These are phyloP conservation scores for Antheraea pernyi DNA, from an alignment of 1,140 invertebrate genomes.

Conservation along the genomic window DNA sequence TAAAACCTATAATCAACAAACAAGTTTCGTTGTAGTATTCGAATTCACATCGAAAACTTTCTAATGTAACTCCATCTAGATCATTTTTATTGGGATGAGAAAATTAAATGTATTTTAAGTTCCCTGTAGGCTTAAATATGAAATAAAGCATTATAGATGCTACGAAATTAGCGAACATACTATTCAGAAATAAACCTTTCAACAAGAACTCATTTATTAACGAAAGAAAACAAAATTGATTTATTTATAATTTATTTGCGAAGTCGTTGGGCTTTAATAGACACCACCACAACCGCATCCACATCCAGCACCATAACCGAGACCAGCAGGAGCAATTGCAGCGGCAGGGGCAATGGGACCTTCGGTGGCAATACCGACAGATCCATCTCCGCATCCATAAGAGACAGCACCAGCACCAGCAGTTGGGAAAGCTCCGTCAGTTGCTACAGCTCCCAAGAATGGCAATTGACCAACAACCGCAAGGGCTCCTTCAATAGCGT, in stretches of 20 bases:
- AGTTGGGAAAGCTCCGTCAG: slow-evolving; percentile 43
- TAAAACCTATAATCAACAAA: too few relatives aligned
- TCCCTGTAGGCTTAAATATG: too few relatives aligned
- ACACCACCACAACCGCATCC: slow-evolving; percentile 8
- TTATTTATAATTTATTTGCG: neutral
- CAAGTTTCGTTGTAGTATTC: too few relatives aligned
- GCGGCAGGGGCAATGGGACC: slow-evolving; percentile 3
- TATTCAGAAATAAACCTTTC: neutral
- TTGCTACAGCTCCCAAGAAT: slow-evolving; percentile 43
- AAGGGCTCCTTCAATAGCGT: slow-evolving; percentile 37
- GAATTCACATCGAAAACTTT: too few relatives aligned
- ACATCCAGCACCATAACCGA: slow-evolving; percentile 3
- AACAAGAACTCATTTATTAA: too few relatives aligned
- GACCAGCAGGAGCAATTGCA: slow-evolving; percentile 4
- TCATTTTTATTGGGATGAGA: too few relatives aligned
- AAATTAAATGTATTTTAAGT: too few relatives aligned
- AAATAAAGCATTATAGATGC: neutral
- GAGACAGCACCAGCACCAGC: slow-evolving; percentile 40
- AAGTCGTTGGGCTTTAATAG: slow-evolving; percentile 3
- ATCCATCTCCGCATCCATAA: slow-evolving; percentile 23
- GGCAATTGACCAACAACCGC: slow-evolving; percentile 39
- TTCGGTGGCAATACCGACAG: slow-evolving; percentile 18
- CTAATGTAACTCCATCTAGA: too few relatives aligned
- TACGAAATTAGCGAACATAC: neutral
- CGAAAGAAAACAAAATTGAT: neutral